These are phyloP conservation scores for Heteractis magnifica DNA, from an alignment of 92 coral and sea anemone species.

Conservation along the genomic window DNA sequence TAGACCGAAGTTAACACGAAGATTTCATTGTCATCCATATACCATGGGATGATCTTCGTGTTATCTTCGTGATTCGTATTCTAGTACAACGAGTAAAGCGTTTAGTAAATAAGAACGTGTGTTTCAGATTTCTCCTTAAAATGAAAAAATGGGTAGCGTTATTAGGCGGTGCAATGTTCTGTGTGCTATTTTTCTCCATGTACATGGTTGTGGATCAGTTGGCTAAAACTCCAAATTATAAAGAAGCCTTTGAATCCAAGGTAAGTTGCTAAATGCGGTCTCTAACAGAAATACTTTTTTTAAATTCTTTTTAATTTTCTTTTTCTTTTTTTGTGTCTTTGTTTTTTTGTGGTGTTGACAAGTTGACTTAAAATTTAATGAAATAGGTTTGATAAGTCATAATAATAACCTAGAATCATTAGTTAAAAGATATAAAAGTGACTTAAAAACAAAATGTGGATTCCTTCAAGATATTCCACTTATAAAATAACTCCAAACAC, in stretches of 20 bases:
- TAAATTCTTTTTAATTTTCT: too few relatives aligned
- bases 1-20: neutral
- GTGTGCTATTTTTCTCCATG: conserved; percentile 88
- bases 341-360: too few relatives aligned
- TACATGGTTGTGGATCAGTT: conserved; percentile 96
- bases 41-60: neutral
- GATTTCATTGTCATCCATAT: neutral
- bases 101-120: too few relatives aligned
- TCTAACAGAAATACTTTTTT: too few relatives aligned
- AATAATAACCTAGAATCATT: too few relatives aligned
- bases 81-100: neutral
- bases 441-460: neutral
- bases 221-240: conserved; percentile 78
- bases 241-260: conserved; percentile 78
- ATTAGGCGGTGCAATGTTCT: conserved; percentile 96
- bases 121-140: conserved; percentile 1
- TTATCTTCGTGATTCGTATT: neutral
- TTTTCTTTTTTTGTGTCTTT: too few relatives aligned
- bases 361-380: too few relatives aligned
- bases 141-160: conserved; percentile 98
- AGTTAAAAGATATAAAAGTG: neutral
- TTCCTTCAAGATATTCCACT: too few relatives aligned
- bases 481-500: too few relatives aligned
- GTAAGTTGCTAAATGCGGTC: conserved; percentile 31
- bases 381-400: too few relatives aligned